A percentile compares a stretch with the other conserved stretches of the same genome.
Conservation (phyloP, 1,140 invertebrate genomes). For the Diabrotica virgifera region DNA sequence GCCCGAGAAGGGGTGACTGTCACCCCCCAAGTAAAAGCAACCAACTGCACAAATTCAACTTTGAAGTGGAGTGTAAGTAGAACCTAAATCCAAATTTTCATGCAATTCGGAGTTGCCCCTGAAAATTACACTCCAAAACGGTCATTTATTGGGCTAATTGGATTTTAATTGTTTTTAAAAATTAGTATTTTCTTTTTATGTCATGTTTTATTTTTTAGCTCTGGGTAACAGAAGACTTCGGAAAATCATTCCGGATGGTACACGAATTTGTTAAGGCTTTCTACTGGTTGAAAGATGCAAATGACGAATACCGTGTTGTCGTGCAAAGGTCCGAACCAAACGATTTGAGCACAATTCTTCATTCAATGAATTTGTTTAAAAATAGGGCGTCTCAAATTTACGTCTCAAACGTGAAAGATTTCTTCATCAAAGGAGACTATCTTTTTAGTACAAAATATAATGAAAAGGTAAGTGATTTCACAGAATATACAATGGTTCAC, state of each 20-base stretch:
- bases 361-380: conserved; percentile 51
- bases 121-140: too few relatives aligned
- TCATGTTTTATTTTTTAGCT: conserved; percentile 55
- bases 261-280: conserved; percentile 75
- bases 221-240: conserved; percentile 73
- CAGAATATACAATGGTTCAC: too few relatives aligned
- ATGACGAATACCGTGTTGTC: conserved; percentile 54
- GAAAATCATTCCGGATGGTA: conserved; percentile 64
- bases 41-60: too few relatives aligned
- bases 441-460: conserved; percentile 75
- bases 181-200: too few relatives aligned
- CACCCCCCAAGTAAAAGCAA: too few relatives aligned
- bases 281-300: conserved; percentile 60
- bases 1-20: too few relatives aligned
- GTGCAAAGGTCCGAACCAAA: conserved; percentile 67
- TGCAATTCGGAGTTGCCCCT: too few relatives aligned
- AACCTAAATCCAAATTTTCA: too few relatives aligned
- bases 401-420: conserved; percentile 71
- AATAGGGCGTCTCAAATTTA: conserved; percentile 51
- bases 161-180: too few relatives aligned
- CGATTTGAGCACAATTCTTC: conserved; percentile 59
- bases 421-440: conserved; percentile 78
- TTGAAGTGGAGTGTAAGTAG: too few relatives aligned
- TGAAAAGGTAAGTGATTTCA: conserved; percentile 48
- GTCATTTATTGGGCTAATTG: too few relatives aligned